Percentiles rank a stretch among this genome's conserved stretches.
phyloP scores from a whole-genome alignment of 2,113 vertebrate genomes.

The Sceloporus tristichus region DNA sequence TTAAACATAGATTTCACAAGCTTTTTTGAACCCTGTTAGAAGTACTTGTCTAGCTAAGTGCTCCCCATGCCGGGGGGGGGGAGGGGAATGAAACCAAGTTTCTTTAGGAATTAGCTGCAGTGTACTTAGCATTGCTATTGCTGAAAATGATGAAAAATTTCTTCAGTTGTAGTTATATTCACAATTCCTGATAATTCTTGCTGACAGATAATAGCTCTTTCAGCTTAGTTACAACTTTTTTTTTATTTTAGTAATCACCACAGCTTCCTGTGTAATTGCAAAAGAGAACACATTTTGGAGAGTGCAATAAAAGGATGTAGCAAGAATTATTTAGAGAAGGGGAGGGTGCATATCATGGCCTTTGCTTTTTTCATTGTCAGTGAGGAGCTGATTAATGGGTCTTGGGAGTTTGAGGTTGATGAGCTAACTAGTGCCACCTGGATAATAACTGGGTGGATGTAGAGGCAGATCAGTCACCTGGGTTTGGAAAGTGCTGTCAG shows the following conservation, averaged over 20 bases:
- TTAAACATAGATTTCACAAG: slow-evolving; percentile 1
- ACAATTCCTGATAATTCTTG: background rate
- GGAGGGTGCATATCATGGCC: background rate
- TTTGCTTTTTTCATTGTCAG: background rate
- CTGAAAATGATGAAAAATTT: background rate
- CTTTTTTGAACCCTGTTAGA: background rate
- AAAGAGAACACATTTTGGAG: background rate
- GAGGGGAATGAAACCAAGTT: background rate
- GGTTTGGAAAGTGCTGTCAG: background rate
- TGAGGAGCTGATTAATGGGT: background rate
- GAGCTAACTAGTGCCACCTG: background rate
- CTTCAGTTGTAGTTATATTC: background rate
- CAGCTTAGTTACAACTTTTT: background rate
- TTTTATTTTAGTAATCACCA: background rate
- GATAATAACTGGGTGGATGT: background rate
- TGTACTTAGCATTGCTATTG: background rate
- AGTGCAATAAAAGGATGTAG: background rate
- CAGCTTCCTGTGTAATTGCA: slow-evolving; percentile 2
- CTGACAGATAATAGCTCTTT: background rate
- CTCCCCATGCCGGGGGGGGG: too few species aligned
- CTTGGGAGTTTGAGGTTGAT: background rate
- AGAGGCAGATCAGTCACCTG: background rate
- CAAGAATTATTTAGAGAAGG: background rate
- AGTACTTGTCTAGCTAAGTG: too few species aligned
- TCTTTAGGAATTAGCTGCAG: background rate